These are phyloP conservation scores for Staurois parvus DNA, from an alignment of 2,797 vertebrate species.

Conservation along the genomic window DNA sequence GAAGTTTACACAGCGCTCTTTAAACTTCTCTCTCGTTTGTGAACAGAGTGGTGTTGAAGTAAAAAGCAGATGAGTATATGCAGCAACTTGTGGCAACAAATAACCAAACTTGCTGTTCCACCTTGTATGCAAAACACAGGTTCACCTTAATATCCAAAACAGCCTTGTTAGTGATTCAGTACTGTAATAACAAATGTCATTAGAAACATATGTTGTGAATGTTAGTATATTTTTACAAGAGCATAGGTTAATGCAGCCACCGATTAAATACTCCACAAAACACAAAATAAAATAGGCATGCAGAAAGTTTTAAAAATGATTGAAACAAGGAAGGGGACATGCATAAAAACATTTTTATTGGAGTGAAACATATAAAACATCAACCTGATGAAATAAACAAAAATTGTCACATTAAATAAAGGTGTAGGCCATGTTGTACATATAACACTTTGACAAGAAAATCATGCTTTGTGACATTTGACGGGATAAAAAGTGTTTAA, in stretches of 20 bases:
- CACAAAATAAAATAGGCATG: neutral
- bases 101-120: no score
- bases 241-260: neutral
- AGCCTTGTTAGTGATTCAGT: neutral
- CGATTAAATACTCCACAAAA: neutral
- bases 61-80: neutral
- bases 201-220: neutral
- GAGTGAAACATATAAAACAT: constrained; percentile 24
- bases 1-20: no score
- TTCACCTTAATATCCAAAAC: neutral
- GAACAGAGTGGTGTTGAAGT: neutral
- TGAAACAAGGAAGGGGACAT: constrained; percentile 31
- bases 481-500: neutral
- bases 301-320: constrained; percentile 27
- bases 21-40: neutral
- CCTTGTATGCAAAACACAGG: neutral
- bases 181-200: neutral
- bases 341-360: constrained; percentile 48
- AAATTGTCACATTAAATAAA: neutral
- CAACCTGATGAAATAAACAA: constrained; percentile 13
- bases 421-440: neutral
- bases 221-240: neutral
- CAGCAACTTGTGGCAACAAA: neutral
- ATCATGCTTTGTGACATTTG: neutral
- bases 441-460: neutral